Evolutionary conservation across 2,113 vertebrate genomes (phyloP), one percentile per base, ranked within the genome.

Genomic region (Gambusia affinis): DNA sequence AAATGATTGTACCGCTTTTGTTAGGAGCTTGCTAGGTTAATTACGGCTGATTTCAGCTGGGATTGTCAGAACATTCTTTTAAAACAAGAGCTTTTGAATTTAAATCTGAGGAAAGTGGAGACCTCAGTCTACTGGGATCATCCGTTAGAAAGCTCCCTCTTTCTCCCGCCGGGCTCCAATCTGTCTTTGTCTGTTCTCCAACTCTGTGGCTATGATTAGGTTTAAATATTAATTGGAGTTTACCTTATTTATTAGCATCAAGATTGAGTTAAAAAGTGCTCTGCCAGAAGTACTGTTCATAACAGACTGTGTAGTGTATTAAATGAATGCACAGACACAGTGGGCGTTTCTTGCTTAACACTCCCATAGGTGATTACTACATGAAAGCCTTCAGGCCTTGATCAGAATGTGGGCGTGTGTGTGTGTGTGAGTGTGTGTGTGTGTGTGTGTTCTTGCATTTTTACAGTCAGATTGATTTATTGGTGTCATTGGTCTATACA

Each of bases 221-320:
- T 85, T 93, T 67, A 92, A 93, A 92, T 92, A 93, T 93, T 93
- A 85, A 93, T 89, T 88, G 60, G 78, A 84, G 90, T 91, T 92
- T 93, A 91, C 82, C 92, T 94, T 91, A 93, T 92, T 93, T 92
- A 92, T 92, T 87, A 91, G 73, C 75, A 72, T 85, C 72, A 64
- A 82, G 74, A 92, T 90, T 87, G 79, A 51, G 80, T 81, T 81
- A 83, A 81, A 81, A 57, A 79, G 75, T 31, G 30, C 78, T 76
- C 62, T 62, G 81, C 79, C 81, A 82, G 71, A 73, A 12, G 71
- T 64, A 42, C 78, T 87, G 85, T 90, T 81, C 77, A 2, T 71
- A 60, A 29, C 78, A 54, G 63, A 60, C 27, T 75, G 79, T 67
- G 83, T 60, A 61, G 61, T 44, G 31, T 64, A 79, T 87, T 70